phyloP scores from a whole-genome alignment of 2,888 invertebrate genomes.

The Apodemia hepburni region DNA sequence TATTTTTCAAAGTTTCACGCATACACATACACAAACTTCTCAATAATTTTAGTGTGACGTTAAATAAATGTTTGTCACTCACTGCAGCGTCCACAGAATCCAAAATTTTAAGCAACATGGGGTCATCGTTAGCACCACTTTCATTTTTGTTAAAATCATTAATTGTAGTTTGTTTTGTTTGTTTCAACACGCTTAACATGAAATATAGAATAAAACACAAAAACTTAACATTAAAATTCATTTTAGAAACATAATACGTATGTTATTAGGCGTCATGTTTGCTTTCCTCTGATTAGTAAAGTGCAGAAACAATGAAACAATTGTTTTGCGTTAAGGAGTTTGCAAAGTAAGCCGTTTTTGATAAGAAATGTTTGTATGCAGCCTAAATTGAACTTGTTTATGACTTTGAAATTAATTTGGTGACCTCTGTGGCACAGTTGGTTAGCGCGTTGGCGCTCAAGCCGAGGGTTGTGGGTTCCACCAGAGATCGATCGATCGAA shows the following conservation, averaged over 20 bases:
- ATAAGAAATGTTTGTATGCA: slow-evolving; percentile 29
- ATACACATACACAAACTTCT: slow-evolving; percentile 60
- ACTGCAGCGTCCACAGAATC: slow-evolving; percentile 52
- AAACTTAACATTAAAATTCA: slow-evolving; percentile 40
- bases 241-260: slow-evolving; percentile 41
- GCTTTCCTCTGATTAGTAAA: slow-evolving; percentile 38
- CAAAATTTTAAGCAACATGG: slow-evolving; percentile 49
- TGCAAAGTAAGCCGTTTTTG: slow-evolving; percentile 35
- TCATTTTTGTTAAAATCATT: slow-evolving; percentile 35
- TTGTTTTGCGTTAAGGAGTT: slow-evolving; percentile 49
- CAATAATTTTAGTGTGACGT: slow-evolving; percentile 56
- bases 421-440: too few relatives aligned
- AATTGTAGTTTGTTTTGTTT: slow-evolving; percentile 27
- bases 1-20: slow-evolving; percentile 45
- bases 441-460: too few relatives aligned
- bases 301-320: slow-evolving; percentile 42
- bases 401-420: background rate
- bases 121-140: slow-evolving; percentile 35
- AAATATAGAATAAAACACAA: slow-evolving; percentile 32
- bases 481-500: too few relatives aligned
- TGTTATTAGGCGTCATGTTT: slow-evolving; percentile 50
- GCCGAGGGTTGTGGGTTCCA: too few relatives aligned
- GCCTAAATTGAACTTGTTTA: slow-evolving; percentile 5
- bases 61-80: slow-evolving; percentile 50
- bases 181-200: slow-evolving; percentile 27